Evolutionary conservation across 2,113 vertebrate genomes (phyloP).

Genomic region (Colius striatus): DNA sequence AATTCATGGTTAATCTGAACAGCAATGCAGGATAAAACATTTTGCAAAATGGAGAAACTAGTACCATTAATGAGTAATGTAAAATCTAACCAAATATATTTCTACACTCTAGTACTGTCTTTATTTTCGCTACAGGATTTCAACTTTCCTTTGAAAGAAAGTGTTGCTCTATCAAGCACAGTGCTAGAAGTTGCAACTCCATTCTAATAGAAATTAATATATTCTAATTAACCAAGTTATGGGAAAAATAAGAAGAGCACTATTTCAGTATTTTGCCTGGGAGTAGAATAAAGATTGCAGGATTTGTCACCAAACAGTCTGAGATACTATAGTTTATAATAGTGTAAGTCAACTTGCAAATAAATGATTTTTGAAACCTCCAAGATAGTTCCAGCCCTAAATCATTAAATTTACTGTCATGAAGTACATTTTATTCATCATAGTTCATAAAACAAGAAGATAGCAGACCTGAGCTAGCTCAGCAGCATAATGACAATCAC

Average conservation of each 20-base stretch:
- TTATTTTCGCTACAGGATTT: background rate
- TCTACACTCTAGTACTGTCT: background rate
- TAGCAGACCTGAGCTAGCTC: background rate
- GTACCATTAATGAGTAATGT: background rate
- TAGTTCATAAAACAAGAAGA: background rate
- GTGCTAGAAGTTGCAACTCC: background rate
- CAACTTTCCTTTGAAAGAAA: background rate
- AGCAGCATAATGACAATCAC: conserved; percentile 6
- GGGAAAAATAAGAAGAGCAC: background rate
- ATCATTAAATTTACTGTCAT: background rate
- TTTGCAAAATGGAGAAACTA: background rate
- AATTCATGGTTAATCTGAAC: background rate
- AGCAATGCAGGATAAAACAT: background rate
- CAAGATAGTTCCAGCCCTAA: background rate
- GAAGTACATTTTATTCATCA: conserved; percentile 2
- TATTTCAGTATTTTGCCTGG: background rate
- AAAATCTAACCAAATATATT: background rate
- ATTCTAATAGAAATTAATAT: background rate
- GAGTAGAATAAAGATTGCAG: background rate
- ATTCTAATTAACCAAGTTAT: background rate
- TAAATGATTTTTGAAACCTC: background rate
- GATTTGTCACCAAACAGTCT: background rate
- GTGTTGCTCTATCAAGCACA: background rate
- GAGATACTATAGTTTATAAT: background rate
- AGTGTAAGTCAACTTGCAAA: background rate